Evolutionary conservation across 2,113 vertebrate species (phyloP), one percentile per base, ranked within the genome.

Genomic region (Anseranas semipalmata): DNA sequence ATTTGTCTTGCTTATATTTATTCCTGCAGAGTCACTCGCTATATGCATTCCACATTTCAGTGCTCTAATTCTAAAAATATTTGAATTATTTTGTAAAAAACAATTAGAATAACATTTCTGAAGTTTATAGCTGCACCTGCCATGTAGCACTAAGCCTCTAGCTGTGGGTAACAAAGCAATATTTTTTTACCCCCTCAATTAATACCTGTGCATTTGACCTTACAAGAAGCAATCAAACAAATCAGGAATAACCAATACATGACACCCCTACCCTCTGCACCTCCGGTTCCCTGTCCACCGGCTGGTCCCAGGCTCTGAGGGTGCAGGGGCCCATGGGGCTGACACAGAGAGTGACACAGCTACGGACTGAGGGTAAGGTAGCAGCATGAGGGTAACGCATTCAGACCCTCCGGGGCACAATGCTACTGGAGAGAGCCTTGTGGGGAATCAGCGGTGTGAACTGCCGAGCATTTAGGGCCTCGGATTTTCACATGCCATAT

Each of bases 1-100:
- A 93, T 95, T 95, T 95, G 52, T 89, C 85, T 82, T 76, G 50
- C 88, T 95, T 88, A 58, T 89, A 89, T 96, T 96, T 95, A 73
- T 71, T 79, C 89, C 74, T 96, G 82, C 76, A 81, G 73, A 62
- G 22, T 96, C 87, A 89, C 65, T 92, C 80, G 25, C 2, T 4
- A 46, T 19, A 48, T 2, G 17, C 50, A 39, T 76, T 76, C 84
- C 70, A 68, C 41, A n/a, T 50, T 43, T 63, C 43, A 59, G 39
- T 32, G 66, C 30, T 79, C 73, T 68, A 67, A 41, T 62, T 21
- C 48, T 82, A 85, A 93, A 75, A 60, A 73, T 87, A 50, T 35
- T 52, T 48, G 17, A 82, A 68, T 84, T 83, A 25, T 59, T 91
- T 63, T 46, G 22, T 60, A 60, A 68, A 95, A 70, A 30, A 7